Conservation (phyloP, 2,888 invertebrate species). For the Flexamia atlantica region DNA sequence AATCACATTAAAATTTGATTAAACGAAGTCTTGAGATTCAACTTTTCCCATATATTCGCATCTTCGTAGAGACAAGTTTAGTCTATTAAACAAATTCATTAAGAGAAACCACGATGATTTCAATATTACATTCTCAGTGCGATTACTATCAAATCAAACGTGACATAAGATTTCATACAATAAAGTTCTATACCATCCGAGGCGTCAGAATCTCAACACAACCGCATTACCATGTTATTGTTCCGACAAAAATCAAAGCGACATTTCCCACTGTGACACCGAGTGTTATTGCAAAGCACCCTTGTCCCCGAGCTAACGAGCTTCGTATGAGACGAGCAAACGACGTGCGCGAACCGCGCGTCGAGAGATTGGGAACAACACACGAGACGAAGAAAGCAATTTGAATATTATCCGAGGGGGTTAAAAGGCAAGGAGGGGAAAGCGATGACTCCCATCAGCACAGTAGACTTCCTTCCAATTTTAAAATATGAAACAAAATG, state of each 20-base stretch:
- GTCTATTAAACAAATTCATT: no score
- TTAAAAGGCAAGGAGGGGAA: constrained; percentile 57
- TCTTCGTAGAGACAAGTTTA: no score
- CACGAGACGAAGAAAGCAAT: constrained; percentile 63
- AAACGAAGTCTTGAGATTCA: no score
- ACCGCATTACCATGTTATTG: constrained; percentile 25
- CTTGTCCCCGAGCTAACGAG: constrained; percentile 42
- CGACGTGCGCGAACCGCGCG: constrained; percentile 51
- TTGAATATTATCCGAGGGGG: constrained; percentile 63
- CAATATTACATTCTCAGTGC: no score
- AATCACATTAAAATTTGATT: no score
- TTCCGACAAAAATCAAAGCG: constrained; percentile 10
- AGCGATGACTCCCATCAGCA: constrained; percentile 59
- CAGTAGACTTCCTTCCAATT: constrained; percentile 64
- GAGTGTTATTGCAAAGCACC: constrained; percentile 8
- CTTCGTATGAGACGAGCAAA: constrained; percentile 51
- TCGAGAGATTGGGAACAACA: constrained; percentile 38
- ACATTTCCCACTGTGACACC: neutral
- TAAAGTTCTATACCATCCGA: no score
- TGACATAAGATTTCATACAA: no score
- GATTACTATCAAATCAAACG: no score
- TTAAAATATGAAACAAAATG: constrained; percentile 66
- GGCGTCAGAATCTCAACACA: no score
- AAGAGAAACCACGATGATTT: no score
- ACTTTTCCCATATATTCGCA: no score